Percentiles rank a stretch among this genome's conserved stretches.
phyloP scores from a whole-genome alignment of 2,888 invertebrate species.

The Clitarchus hookeri region DNA sequence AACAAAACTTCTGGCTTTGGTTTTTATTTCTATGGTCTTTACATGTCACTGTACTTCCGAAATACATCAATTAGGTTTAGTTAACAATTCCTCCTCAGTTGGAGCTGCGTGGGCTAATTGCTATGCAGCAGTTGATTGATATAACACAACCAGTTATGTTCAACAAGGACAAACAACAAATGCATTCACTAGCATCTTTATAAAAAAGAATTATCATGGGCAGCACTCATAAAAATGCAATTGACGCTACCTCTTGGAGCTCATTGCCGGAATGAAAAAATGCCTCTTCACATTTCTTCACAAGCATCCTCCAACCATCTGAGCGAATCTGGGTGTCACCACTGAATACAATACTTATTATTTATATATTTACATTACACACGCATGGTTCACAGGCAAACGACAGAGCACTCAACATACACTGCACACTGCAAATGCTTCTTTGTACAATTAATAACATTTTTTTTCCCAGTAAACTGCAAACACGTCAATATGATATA shows the following conservation, averaged over 20 bases:
- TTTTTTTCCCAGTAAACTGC: background rate
- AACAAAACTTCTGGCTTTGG: background rate
- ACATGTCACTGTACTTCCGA: constrained; percentile 1
- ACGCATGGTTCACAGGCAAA: background rate
- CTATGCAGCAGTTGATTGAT: background rate
- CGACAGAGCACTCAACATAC: background rate
- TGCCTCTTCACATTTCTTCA: background rate
- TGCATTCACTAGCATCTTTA: background rate
- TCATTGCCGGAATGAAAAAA: background rate
- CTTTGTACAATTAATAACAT: constrained; percentile 4
- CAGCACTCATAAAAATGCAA: background rate
- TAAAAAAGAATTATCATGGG: constrained; percentile 14
- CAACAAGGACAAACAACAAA: constrained; percentile 14
- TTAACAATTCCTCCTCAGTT: background rate
- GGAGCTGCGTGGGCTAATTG: background rate
- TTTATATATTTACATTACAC: background rate
- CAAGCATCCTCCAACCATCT: background rate
- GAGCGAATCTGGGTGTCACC: background rate
- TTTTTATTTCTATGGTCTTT: background rate
- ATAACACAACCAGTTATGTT: constrained; percentile 14
- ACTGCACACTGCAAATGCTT: constrained; percentile 7
- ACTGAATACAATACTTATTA: background rate
- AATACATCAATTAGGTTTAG: constrained; percentile 9
- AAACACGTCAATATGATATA: background rate
- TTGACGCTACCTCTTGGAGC: background rate